These are phyloP conservation scores for Pachycephus smyrnensis DNA, from an alignment of 2,888 invertebrate species.

Conservation along the genomic window DNA sequence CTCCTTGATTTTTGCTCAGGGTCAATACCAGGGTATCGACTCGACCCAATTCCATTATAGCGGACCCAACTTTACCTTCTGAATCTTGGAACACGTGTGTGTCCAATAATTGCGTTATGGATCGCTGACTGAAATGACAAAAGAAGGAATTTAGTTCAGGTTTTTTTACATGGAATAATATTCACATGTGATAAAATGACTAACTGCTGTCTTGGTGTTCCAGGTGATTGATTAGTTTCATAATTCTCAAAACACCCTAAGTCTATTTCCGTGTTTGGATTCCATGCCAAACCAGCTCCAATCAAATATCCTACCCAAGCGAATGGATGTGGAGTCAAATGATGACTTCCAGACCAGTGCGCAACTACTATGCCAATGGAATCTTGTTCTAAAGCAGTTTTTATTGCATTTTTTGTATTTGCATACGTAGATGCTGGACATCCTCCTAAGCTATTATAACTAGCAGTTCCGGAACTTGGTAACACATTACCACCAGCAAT, in stretches of 20 bases:
- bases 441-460: constrained; percentile 73
- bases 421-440: constrained; percentile 73
- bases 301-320: constrained; percentile 72
- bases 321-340: constrained; percentile 72
- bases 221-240: constrained; percentile 48
- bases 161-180: neutral
- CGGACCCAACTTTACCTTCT: constrained; percentile 67
- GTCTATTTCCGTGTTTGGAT: constrained; percentile 67
- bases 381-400: constrained; percentile 68
- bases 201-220: constrained; percentile 44
- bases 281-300: constrained; percentile 72
- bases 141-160: constrained; percentile 4
- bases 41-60: constrained; percentile 71
- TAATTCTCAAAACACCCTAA: constrained; percentile 52
- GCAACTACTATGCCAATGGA: constrained; percentile 70
- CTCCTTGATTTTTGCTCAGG: constrained; percentile 67
- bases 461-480: constrained; percentile 72
- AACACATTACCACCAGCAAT: constrained; percentile 68
- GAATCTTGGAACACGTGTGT: constrained; percentile 69
- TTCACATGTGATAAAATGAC: neutral
- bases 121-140: constrained; percentile 36
- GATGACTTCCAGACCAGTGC: constrained; percentile 73
- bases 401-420: constrained; percentile 71
- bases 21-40: constrained; percentile 71
- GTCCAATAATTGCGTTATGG: constrained; percentile 69